Base-by-base conservation (phyloP, 2,888 invertebrate species). In the Callyntrura sp. region DNA sequence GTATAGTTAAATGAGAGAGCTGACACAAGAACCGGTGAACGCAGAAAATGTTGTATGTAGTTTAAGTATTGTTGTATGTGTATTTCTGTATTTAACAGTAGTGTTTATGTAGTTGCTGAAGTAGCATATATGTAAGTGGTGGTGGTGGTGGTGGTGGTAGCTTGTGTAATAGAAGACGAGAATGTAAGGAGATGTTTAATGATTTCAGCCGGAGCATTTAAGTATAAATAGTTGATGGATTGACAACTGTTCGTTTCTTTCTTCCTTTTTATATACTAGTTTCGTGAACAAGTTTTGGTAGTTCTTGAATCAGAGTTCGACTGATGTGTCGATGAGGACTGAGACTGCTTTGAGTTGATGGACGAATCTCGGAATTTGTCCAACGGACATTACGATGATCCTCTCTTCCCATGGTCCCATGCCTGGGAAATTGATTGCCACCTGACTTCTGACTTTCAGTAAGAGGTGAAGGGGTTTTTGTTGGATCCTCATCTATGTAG, bases 401-500 rank as follows among this genome's bases (percentile, higher is more conserved):
- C 83, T 93, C 92, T 35, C 91, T 65, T 17, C 91, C 85, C 90
- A 91, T 91, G 68, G 87, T 87, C 65, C 92, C 92, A 82, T 89
- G 91, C 55, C 91, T 85, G 17, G 90, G 91, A 68, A 91, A 82
- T 79, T 92, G 92, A 91, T 91, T 92, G 65, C 91, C 89, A 17
- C 88, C 84, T 25, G 91, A 68, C 82, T 92, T 93, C 90, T 93
- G 94, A 91, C 93, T 93, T 91, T 94, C 94, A 90, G 94, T 94
- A 91, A 94, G 94, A 92, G 95, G 94, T 91, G 95, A 94, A 92
- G 95, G 94, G 94, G 94, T 95, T 95, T 94, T 95, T 91, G 94
- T 94, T 94, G 95, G 95, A 94, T 97, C 96, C 94, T 96, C 96
- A 95, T 97, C 97, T 95, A 97, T 97, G 96, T 96, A 97, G 94